Conservation (phyloP, 2,113 vertebrate genomes). For the Nothoprocta perdicaria region DNA sequence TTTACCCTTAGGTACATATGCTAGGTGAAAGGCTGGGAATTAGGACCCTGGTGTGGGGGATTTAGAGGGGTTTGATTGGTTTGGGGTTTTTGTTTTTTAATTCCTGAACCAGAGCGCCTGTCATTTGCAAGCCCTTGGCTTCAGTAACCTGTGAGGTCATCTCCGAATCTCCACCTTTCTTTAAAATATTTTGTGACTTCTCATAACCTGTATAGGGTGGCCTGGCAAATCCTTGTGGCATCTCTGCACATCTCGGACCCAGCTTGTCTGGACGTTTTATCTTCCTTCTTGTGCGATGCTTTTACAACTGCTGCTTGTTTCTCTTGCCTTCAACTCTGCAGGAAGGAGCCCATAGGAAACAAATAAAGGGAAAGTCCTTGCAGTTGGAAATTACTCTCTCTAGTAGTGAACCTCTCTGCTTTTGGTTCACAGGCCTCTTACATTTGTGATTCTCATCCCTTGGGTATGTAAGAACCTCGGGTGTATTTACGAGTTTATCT, state of each 20-base stretch:
- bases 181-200: not conserved
- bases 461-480: not conserved
- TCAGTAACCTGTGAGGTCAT: not conserved
- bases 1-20: not conserved
- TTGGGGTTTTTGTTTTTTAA: not conserved
- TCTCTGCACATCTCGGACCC: not conserved
- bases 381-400: not conserved
- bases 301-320: not conserved
- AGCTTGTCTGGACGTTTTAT: not conserved
- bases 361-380: not conserved
- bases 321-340: not conserved
- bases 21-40: not conserved
- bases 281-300: not conserved
- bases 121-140: not conserved
- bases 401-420: not conserved
- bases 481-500: constrained; percentile 20
- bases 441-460: constrained; percentile 4
- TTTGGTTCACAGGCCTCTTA: not conserved
- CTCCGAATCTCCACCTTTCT: not conserved
- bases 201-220: accelerated
- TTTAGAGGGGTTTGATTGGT: not conserved
- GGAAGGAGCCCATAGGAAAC: not conserved
- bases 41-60: accelerated
- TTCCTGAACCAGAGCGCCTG: not conserved
- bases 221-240: not conserved